Percentiles rank a stretch among this genome's conserved stretches.
These are phyloP conservation scores for Halictus rubicundus DNA, from an alignment of 1,140 invertebrate genomes.

Conservation along the genomic window DNA sequence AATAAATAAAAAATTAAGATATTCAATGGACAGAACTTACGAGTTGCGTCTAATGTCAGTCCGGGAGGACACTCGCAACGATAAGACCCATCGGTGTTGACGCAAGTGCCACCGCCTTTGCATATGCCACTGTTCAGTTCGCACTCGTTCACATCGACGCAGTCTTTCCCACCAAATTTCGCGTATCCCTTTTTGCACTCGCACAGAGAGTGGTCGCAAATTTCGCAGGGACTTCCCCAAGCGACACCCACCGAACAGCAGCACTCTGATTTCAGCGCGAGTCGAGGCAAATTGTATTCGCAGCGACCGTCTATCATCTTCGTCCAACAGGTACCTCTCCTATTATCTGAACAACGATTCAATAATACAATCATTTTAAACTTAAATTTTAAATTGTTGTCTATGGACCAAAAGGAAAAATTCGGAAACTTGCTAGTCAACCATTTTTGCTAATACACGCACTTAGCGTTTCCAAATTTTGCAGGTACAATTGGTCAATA, in stretches of 20 bases:
- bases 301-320: slow-evolving; percentile 89
- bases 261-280: slow-evolving; percentile 90
- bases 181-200: slow-evolving; percentile 87
- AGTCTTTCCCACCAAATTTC: slow-evolving; percentile 89
- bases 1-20: no score
- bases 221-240: slow-evolving; percentile 94
- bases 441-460: no score
- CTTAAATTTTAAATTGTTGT: no score
- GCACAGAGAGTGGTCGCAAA: slow-evolving; percentile 86
- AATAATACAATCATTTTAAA: neutral
- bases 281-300: slow-evolving; percentile 88
- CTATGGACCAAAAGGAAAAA: no score
- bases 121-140: slow-evolving; percentile 82
- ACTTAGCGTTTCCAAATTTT: no score
- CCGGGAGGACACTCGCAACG: slow-evolving; percentile 87
- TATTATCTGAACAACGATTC: slow-evolving; percentile 85
- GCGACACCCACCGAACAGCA: slow-evolving; percentile 94
- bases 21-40: slow-evolving; percentile 72
- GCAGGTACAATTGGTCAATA: no score
- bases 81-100: slow-evolving; percentile 88
- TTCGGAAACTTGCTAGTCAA: no score
- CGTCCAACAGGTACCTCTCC: slow-evolving; percentile 93
- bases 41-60: slow-evolving; percentile 85
- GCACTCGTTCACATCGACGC: slow-evolving; percentile 91
- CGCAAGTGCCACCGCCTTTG: slow-evolving; percentile 82